A percentile compares a stretch with the other conserved stretches of the same genome.
Conservation (phyloP, 1,140 invertebrate species). For the Drosophila kohkoa region DNA sequence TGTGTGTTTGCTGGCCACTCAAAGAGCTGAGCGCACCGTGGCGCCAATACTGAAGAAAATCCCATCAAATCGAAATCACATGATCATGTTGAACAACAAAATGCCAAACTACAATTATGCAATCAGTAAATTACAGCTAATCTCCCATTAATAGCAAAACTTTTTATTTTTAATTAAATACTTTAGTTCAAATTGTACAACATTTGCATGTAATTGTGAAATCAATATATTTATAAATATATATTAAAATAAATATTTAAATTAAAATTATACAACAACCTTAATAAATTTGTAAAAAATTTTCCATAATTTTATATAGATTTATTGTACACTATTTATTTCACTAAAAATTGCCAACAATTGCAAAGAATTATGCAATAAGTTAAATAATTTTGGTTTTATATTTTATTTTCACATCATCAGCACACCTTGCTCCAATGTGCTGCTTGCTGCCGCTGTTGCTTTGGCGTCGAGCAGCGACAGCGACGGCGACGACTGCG, state of each 20-base stretch:
- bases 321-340: too few relatives aligned
- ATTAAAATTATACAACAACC: neutral
- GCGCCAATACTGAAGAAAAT: slow-evolving; percentile 5
- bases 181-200: too few relatives aligned
- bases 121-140: too few relatives aligned
- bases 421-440: slow-evolving; percentile 50
- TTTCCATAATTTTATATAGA: too few relatives aligned
- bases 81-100: neutral
- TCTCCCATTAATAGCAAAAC: too few relatives aligned
- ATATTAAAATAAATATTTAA: too few relatives aligned
- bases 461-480: slow-evolving; percentile 31
- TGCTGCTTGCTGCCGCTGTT: slow-evolving; percentile 58
- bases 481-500: slow-evolving; percentile 20
- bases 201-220: too few relatives aligned
- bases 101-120: too few relatives aligned
- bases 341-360: neutral
- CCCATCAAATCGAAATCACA: neutral
- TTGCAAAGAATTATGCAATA: too few relatives aligned
- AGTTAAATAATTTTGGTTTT: too few relatives aligned
- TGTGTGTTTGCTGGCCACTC: slow-evolving; percentile 51
- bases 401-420: neutral
- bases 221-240: too few relatives aligned
- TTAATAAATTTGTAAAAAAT: neutral
- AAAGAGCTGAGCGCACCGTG: slow-evolving; percentile 48
- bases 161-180: too few relatives aligned